These are phyloP conservation scores for Mixornis gularis DNA, from an alignment of 2,113 vertebrate species.

Conservation along the genomic window DNA sequence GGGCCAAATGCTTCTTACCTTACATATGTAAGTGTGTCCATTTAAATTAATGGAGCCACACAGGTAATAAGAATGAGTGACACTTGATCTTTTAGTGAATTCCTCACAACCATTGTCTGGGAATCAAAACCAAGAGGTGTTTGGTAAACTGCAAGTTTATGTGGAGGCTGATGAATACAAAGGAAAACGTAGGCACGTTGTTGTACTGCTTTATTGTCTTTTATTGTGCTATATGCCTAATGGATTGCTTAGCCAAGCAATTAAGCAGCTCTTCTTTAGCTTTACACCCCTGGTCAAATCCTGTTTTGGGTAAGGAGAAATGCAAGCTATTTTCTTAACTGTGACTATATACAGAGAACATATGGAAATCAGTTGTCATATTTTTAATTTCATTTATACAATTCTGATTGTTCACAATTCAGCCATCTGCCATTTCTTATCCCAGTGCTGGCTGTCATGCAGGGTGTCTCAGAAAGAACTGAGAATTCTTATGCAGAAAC, in stretches of 20 bases:
- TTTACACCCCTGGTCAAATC: not conserved
- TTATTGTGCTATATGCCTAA: not conserved
- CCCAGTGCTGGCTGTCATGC: not conserved
- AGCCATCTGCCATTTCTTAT: not conserved
- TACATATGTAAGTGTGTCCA: not conserved
- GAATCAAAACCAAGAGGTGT: not conserved
- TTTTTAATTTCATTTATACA: not conserved
- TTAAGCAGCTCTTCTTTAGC: not conserved
- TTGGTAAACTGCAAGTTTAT: not conserved
- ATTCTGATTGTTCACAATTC: not conserved
- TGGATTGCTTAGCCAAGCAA: not conserved
- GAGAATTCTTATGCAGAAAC: not conserved
- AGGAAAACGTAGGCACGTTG: not conserved
- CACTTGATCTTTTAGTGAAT: not conserved
- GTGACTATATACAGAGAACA: not conserved
- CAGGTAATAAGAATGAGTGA: not conserved
- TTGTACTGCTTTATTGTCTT: not conserved
- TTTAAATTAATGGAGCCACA: not conserved
- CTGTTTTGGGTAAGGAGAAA: not conserved
- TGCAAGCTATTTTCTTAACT: not conserved
- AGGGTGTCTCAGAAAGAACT: not conserved
- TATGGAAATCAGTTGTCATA: not conserved
- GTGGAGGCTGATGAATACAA: not conserved
- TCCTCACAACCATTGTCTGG: not conserved
- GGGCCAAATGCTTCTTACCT: not conserved